Conservation (phyloP, 2,113 vertebrate genomes). For the Brevimyrus niger region DNA sequence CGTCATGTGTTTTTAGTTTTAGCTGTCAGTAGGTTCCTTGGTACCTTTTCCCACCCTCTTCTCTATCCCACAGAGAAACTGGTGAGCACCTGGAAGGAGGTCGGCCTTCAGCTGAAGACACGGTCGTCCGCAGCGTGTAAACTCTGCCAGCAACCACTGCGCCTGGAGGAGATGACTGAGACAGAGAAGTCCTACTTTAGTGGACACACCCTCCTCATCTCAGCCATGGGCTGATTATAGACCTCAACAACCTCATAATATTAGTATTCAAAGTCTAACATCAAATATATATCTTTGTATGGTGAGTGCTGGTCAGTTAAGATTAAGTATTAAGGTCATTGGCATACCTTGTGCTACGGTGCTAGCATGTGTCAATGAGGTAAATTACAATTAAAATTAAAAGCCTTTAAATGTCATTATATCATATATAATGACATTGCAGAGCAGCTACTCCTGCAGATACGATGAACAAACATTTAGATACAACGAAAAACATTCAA, state of each 20-base stretch:
- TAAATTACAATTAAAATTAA: neutral
- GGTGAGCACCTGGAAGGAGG: conserved; percentile 76
- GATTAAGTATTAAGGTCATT: neutral
- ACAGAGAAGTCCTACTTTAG: conserved; percentile 84
- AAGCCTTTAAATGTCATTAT: too few relatives aligned
- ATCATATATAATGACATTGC: too few relatives aligned
- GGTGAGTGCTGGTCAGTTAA: neutral
- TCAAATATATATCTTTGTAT: neutral
- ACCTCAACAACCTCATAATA: neutral
- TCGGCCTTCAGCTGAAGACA: conserved; percentile 75
- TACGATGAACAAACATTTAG: too few relatives aligned
- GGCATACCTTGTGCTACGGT: neutral
- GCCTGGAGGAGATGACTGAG: conserved; percentile 91
- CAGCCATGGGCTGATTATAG: conserved; percentile 71
- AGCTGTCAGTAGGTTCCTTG: neutral
- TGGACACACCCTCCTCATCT: conserved; percentile 80
- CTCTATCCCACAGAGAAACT: conserved; percentile 67
- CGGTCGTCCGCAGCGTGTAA: conserved; percentile 84
- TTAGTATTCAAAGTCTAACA: neutral
- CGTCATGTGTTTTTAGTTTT: neutral
- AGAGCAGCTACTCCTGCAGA: too few relatives aligned
- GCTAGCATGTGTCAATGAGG: neutral
- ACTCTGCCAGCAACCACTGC: conserved; percentile 85
- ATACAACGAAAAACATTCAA: too few relatives aligned
- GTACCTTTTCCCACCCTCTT: neutral